Percentiles rank a stretch among this genome's conserved stretches.
Evolutionary conservation across 2,888 invertebrate species (phyloP).

Genomic region (Andrena dorsata): DNA sequence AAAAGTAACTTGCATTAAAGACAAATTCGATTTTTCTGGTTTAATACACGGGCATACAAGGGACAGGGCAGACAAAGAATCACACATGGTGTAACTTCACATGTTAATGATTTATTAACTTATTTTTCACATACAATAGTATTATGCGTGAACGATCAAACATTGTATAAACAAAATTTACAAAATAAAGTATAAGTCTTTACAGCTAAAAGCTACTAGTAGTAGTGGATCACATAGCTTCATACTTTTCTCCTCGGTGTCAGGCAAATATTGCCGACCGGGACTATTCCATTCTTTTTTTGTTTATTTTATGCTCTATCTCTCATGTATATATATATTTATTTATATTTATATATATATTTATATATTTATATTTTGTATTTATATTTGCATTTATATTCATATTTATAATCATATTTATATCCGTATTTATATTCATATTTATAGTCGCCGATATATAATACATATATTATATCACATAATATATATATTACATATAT

Average conservation of each 20-base stretch:
- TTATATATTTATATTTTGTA: slow-evolving; percentile 67
- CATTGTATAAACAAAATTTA: slow-evolving; percentile 85
- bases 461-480: slow-evolving; percentile 77
- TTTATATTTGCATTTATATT: slow-evolving; percentile 69
- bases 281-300: slow-evolving; percentile 70
- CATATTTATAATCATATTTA: slow-evolving; percentile 67
- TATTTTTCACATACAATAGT: slow-evolving; percentile 85
- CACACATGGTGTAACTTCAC: slow-evolving; percentile 78
- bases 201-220: slow-evolving; percentile 85
- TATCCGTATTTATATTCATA: slow-evolving; percentile 61
- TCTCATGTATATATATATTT: slow-evolving; percentile 69
- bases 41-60: background rate
- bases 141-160: slow-evolving; percentile 85
- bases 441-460: slow-evolving; percentile 57
- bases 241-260: slow-evolving; percentile 79
- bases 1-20: no score
- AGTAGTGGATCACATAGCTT: slow-evolving; percentile 85
- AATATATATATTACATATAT: slow-evolving; percentile 79
- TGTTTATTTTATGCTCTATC: slow-evolving; percentile 73
- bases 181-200: slow-evolving; percentile 85
- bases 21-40: background rate
- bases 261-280: slow-evolving; percentile 70
- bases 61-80: slow-evolving; percentile 3
- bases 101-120: slow-evolving; percentile 85
- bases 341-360: slow-evolving; percentile 60